Base-by-base conservation (phyloP, 2,888 invertebrate genomes). In the Xanthostigma xanthostigma region DNA sequence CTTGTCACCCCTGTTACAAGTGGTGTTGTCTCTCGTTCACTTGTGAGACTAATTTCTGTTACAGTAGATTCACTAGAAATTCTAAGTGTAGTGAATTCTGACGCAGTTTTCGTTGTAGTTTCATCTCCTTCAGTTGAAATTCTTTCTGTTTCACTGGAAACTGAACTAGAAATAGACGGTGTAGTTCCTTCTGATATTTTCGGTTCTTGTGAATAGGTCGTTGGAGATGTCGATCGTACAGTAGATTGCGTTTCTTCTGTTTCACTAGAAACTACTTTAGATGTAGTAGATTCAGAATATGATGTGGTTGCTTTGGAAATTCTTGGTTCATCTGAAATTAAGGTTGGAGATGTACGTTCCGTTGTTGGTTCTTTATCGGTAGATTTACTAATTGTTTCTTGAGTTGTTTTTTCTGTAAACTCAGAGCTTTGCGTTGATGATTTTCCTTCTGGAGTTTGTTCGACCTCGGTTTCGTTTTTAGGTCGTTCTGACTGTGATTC, bases 1-100 rank as follows among this genome's bases (percentile, higher is more conserved):
- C 53, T 50, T 14, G 45, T 46, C 41, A 36, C 42, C 49, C 33
- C 40, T 36, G n/a, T 36, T 33, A 45, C 36, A 8, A 48, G 49
- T 17, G 45, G 10, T 38, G 53, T 49, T 6, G 6, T 27, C 46
- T 46, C 45, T 44, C 51, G 51, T 34, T 49, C 49, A 40, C 49
- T 49, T 33, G 14, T 34, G 10, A 17, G 27, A 42, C 9, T 34
- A 43, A 27, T 13, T 27, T 27, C 27, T 9, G 11, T n/a, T n/a
- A 27, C 44, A 14, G 50, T 48, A 9, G 44, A 46, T 12, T 46
- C 12, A 43, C 41, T 44, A 37, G 46, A 44, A 12, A 44, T 47
- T 36, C 44, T 40, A 8, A 36, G 36, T 43, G 27, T 27, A 27
- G 27, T 27, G 27, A 27, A 6, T 27, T 27, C 27, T 27, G 27